These are phyloP conservation scores for Villa cingulata DNA, from an alignment of 2,888 invertebrate genomes.

Conservation along the genomic window DNA sequence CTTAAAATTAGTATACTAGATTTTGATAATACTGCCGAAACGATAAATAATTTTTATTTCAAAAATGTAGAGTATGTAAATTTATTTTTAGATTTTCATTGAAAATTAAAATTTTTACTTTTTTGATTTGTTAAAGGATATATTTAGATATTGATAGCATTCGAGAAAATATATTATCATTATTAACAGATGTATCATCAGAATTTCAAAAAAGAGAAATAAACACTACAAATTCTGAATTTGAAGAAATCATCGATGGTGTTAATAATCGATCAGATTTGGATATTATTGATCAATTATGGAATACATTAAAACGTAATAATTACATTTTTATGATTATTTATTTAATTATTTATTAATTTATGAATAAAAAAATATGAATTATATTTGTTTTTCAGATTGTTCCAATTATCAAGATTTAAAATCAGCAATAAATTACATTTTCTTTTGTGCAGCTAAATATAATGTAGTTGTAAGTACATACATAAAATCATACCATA, in stretches of 20 bases:
- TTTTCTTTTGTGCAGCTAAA: constrained; percentile 32
- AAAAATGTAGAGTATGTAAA: constrained; percentile 24
- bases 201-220: constrained; percentile 16
- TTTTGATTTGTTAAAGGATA: background rate
- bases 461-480: constrained; percentile 31
- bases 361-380: background rate
- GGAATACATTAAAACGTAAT: constrained; percentile 28
- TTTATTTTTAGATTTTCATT: too few relatives aligned
- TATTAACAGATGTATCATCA: constrained; percentile 27
- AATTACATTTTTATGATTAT: background rate
- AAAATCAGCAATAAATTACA: constrained; percentile 27
- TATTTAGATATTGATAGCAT: constrained; percentile 25
- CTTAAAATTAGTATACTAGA: constrained; percentile 31
- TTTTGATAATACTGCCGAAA: constrained; percentile 20
- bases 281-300: constrained; percentile 33
- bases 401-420: constrained; percentile 31
- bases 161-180: constrained; percentile 24
- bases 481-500: background rate
- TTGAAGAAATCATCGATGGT: constrained; percentile 28
- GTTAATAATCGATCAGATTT: constrained; percentile 22
- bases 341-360: background rate
- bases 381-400: constrained; percentile 16
- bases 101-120: background rate
- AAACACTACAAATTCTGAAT: constrained; percentile 21
- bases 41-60: constrained; percentile 22